These are phyloP conservation scores for Xenopus petersii DNA, from an alignment of 2,797 vertebrate genomes.

Conservation along the genomic window DNA sequence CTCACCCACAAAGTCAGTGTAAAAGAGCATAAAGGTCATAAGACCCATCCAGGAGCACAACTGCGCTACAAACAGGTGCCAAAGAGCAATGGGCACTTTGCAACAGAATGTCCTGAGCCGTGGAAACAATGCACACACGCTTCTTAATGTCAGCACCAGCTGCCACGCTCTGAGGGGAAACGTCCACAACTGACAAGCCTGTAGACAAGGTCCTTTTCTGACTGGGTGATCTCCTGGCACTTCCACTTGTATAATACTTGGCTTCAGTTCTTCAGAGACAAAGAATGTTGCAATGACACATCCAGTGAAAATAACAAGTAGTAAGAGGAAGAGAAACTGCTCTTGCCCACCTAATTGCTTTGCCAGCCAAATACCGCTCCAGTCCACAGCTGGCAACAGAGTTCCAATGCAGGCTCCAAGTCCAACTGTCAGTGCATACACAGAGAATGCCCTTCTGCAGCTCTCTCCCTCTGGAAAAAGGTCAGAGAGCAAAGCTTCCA, in stretches of 20 bases:
- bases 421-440: constrained; percentile 81
- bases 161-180: constrained; percentile 38
- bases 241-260: background rate
- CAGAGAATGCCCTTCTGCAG: constrained; percentile 77
- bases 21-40: constrained; percentile 83
- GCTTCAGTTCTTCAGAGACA: constrained; percentile 64
- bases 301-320: constrained; percentile 71
- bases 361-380: constrained; percentile 67
- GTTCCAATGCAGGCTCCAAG: constrained; percentile 81
- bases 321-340: constrained; percentile 74
- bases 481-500: constrained; percentile 81
- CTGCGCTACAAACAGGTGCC: constrained; percentile 78
- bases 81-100: constrained; percentile 68
- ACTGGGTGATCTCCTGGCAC: constrained; percentile 19
- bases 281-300: constrained; percentile 73
- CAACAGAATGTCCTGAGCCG: constrained; percentile 66
- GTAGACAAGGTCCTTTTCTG: background rate
- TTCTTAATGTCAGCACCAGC: constrained; percentile 38
- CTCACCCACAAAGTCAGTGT: constrained; percentile 81
- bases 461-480: constrained; percentile 75
- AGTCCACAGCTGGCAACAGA: constrained; percentile 78
- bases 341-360: constrained; percentile 75
- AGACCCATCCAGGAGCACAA: constrained; percentile 84
- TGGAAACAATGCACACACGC: constrained; percentile 61
- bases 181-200: constrained; percentile 49